Evolutionary conservation across 2,113 vertebrate genomes (phyloP).

Genomic region (Heliornis fulica): DNA sequence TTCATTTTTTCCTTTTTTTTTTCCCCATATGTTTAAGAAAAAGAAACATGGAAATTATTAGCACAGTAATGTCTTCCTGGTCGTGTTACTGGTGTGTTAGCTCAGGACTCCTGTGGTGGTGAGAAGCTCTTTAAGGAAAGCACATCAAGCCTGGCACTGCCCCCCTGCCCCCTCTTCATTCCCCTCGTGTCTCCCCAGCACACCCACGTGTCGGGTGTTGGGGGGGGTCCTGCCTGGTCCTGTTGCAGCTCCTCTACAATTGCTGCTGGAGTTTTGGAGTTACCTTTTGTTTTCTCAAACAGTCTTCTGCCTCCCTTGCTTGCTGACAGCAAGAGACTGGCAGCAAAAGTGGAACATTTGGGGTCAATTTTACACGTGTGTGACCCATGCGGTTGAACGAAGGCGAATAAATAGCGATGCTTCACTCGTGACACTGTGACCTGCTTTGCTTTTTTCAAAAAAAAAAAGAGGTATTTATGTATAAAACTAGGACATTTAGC

Average conservation of each 20-base stretch:
- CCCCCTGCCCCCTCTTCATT: background rate
- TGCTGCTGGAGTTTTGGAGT: background rate
- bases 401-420: background rate
- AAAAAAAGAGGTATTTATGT: background rate
- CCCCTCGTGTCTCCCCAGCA: background rate
- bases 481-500: background rate
- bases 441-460: background rate
- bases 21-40: background rate
- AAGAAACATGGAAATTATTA: background rate
- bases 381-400: background rate
- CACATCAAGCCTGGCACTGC: background rate
- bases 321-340: background rate
- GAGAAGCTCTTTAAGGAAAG: background rate
- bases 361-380: background rate
- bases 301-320: background rate
- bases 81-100: rapidly evolving
- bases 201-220: rapidly evolving
- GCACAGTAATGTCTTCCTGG: background rate
- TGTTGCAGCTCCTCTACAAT: background rate
- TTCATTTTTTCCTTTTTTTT: background rate
- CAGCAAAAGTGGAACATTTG: background rate
- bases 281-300: background rate
- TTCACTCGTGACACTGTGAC: background rate
- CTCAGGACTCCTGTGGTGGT: background rate
- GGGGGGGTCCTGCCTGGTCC: background rate